Conservation (phyloP, 2,113 vertebrate species). For the Ardeotis arabs region DNA sequence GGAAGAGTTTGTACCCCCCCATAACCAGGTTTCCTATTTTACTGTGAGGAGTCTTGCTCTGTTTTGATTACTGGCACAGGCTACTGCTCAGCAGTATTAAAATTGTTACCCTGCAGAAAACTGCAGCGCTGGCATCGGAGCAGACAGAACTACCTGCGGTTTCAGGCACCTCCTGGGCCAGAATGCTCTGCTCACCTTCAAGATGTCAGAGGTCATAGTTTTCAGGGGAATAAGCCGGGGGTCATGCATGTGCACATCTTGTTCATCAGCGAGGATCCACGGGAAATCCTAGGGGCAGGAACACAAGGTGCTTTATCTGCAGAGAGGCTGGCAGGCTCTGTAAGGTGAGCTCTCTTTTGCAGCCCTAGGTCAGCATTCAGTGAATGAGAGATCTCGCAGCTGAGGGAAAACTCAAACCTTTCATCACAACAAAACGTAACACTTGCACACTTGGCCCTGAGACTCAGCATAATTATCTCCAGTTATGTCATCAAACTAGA, state of each 20-base stretch:
- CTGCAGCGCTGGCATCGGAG: not conserved
- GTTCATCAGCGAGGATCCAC: slow-evolving; percentile 96
- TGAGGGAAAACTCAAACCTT: not conserved
- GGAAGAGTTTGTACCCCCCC: not conserved
- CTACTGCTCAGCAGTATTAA: not conserved
- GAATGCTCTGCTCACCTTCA: slow-evolving; percentile 82
- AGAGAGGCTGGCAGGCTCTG: not conserved
- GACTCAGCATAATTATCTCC: not conserved
- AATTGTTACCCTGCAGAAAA: not conserved
- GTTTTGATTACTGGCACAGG: not conserved
- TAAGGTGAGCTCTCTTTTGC: not conserved
- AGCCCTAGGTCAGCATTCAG: not conserved
- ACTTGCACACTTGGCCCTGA: not conserved
- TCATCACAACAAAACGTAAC: not conserved
- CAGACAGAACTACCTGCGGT: rapidly evolving
- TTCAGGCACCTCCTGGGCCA: not conserved
- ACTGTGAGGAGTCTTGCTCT: not conserved
- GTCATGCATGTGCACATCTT: slow-evolving; percentile 95
- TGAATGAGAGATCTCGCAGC: not conserved
- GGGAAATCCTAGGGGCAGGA: slow-evolving; percentile 88
- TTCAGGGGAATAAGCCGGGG: slow-evolving; percentile 93
- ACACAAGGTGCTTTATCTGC: not conserved
- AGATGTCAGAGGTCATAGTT: slow-evolving; percentile 95
- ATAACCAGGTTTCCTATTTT: not conserved
- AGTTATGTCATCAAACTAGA: not conserved